These are phyloP conservation scores for Drosophila subobscura DNA, from an alignment of 1,140 invertebrate species.

Conservation along the genomic window DNA sequence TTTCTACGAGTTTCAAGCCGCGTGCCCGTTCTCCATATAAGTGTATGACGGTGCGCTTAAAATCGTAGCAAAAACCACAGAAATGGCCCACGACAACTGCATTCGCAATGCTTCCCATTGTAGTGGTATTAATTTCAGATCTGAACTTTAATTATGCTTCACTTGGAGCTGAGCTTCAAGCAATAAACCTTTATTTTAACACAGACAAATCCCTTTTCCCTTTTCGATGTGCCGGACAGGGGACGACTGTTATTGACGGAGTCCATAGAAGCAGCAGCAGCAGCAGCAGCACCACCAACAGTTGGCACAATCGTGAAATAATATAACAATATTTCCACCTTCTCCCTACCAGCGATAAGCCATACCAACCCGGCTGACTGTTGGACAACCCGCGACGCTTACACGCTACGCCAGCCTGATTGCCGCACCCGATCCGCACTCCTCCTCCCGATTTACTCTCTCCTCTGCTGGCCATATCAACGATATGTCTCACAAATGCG, in stretches of 20 bases:
- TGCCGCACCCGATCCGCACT: constrained; percentile 2
- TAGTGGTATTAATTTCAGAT: too few species aligned
- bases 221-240: constrained; percentile 46
- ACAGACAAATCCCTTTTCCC: too few species aligned
- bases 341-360: constrained; percentile 50
- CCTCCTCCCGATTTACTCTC: not conserved
- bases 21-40: too few species aligned
- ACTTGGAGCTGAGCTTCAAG: too few species aligned
- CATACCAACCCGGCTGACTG: constrained; percentile 28
- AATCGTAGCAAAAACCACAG: too few species aligned
- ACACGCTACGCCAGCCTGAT: constrained; percentile 54
- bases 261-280: constrained; percentile 1
- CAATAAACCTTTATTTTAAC: too few species aligned
- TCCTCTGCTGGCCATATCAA: constrained; percentile 46
- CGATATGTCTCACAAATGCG: constrained; percentile 63
- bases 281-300: constrained; percentile 3
- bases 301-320: constrained; percentile 59
- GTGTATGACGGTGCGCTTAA: too few species aligned
- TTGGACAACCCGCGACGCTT: constrained; percentile 47
- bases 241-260: constrained; percentile 53
- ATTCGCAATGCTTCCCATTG: too few species aligned
- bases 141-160: too few species aligned
- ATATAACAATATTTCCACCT: constrained; percentile 46
- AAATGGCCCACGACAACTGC: too few species aligned
- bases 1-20: too few species aligned